Conservation (phyloP, 2,113 vertebrate genomes). For the Orycteropus afer region DNA sequence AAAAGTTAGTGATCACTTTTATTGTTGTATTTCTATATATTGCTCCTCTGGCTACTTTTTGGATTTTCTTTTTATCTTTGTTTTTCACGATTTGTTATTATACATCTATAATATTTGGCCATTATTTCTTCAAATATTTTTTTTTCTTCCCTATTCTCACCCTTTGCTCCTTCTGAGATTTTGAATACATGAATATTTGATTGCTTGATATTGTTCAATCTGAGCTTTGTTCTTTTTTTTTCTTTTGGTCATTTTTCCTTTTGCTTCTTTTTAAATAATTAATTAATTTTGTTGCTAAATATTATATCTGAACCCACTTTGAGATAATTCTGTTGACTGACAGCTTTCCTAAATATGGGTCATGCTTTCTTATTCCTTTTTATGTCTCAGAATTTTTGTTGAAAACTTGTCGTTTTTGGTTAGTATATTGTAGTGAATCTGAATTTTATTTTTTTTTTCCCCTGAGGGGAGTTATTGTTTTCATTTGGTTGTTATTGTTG, state of each 20-base stretch:
- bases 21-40: neutral
- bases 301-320: neutral
- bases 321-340: neutral
- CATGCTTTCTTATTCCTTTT: no score
- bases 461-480: neutral
- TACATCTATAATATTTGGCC: neutral
- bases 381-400: neutral
- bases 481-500: neutral
- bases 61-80: no score
- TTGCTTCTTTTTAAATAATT: neutral
- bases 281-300: no score
- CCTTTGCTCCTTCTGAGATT: neutral
- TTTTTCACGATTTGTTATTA: neutral
- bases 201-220: neutral
- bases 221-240: neutral
- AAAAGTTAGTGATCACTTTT: neutral
- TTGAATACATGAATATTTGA: neutral
- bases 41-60: neutral
- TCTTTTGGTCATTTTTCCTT: neutral
- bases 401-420: neutral
- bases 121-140: neutral
- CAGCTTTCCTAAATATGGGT: neutral
- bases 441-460: no score
- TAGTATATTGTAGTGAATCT: neutral
- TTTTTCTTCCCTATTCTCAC: neutral